Percentiles rank a stretch among this genome's conserved stretches.
phyloP scores from a whole-genome alignment of 2,113 vertebrate species.

The Odobenus rosmarus region DNA sequence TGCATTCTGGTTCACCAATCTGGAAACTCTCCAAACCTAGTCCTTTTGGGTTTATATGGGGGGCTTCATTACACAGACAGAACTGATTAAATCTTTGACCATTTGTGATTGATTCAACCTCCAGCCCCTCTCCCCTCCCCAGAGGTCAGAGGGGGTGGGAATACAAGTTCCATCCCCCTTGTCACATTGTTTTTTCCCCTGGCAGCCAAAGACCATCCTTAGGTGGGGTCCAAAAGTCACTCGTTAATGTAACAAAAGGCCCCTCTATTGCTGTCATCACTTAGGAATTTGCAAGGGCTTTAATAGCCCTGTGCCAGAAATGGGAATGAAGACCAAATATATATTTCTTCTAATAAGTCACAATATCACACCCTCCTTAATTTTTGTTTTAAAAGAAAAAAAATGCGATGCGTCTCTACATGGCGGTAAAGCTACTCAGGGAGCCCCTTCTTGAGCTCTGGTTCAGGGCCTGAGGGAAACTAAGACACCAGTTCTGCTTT shows the following conservation, averaged over 20 bases:
- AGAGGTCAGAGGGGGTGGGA: background rate
- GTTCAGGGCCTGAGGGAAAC: background rate
- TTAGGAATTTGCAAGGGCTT: background rate
- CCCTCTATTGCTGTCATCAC: background rate
- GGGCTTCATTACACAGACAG: background rate
- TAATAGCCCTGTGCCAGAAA: background rate
- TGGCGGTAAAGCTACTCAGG: background rate
- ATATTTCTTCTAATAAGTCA: background rate
- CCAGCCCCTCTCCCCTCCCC: background rate
- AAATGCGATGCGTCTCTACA: too few relatives aligned
- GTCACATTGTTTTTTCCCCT: background rate
- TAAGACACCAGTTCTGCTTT: background rate
- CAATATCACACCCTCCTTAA: background rate
- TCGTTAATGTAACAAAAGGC: background rate
- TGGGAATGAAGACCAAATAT: background rate
- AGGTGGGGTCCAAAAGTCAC: background rate
- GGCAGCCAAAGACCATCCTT: background rate
- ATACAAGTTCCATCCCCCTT: background rate
- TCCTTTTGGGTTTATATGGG: background rate
- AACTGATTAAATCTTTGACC: background rate
- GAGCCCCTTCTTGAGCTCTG: fast-evolving
- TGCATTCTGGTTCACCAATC: background rate
- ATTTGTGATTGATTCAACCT: background rate
- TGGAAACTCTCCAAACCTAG: background rate
- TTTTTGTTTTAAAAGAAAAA: background rate